Base-by-base conservation (phyloP, 2,113 vertebrate species). In the Zosterops hypoxanthus region DNA sequence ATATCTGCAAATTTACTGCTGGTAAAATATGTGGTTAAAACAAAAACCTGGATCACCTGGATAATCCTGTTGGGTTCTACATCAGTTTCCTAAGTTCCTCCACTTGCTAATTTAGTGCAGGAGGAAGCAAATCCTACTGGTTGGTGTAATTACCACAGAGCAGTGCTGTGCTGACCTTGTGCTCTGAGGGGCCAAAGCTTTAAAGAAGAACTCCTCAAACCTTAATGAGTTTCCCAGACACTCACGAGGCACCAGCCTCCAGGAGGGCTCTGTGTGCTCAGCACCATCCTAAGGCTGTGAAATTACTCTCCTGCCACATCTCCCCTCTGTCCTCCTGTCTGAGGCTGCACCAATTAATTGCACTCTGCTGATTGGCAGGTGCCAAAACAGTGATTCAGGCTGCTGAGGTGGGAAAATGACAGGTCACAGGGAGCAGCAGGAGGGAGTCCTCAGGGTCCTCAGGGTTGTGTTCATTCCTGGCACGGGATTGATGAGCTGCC, bases 221-320 rank as follows among this genome's bases (percentile, higher is more conserved):
- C 42, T 77, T 86, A 90, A 94, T 80, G 91, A 88, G 26, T 28
- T 95, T 90, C 42, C n/a, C 81, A 92, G 71, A 47, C 71, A 22
- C 75, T 92, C 71, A 92, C 0, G 3, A 96, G 60, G 23, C 72
- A 49, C 9, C 76, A 81, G 69, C 18, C 33, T 72, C 69, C 36
- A 39, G 4, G 13, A 52, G 82, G 39, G 49, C 14, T 49, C 2
- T 57, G 78, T 55, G 29, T 29, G 31, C 81, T 39, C 60, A 36
- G 59, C 50, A 12, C 53, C 24, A 36, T 25, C 75, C 55, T 9
- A 12, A 53, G 61, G 49, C 49, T 53, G 46, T 16, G 56, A 11
- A 46, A 42, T 50, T 22, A 44, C 72, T 78, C 57, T 65, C 42
- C 36, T 79, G 82, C 36, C 94, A 70, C 31, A 11, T 71, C 70